phyloP scores from a whole-genome alignment of 1,140 invertebrate genomes.

The Meloidogyne hapla region DNA sequence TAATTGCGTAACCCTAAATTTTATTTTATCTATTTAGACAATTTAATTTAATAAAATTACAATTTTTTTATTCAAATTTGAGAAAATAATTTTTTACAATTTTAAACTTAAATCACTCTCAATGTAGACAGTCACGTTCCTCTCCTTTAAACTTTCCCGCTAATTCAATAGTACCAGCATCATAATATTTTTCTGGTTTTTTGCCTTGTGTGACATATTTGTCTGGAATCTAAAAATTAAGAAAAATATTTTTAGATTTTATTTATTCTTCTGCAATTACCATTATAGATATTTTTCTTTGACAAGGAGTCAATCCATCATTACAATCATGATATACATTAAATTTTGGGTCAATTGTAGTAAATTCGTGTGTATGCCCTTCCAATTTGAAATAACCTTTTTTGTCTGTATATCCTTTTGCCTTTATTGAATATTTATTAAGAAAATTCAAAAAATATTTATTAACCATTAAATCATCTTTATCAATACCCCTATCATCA shows the following conservation, averaged over 20 bases:
- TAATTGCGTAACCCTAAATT: no score
- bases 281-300: constrained; percentile 47
- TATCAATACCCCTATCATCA: constrained; percentile 46
- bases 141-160: constrained; percentile 45
- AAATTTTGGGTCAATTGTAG: constrained; percentile 48
- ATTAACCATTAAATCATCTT: constrained; percentile 44
- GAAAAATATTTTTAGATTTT: not conserved
- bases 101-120: not conserved
- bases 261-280: no score
- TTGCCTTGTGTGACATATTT: constrained; percentile 35
- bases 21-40: no score
- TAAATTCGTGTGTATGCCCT: constrained; percentile 49
- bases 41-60: no score
- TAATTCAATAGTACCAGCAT: constrained; percentile 43
- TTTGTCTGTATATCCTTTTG: constrained; percentile 30
- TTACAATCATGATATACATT: constrained; percentile 48
- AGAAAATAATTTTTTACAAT: no score
- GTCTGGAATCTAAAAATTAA: constrained; percentile 35
- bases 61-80: no score
- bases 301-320: constrained; percentile 49
- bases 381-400: constrained; percentile 41
- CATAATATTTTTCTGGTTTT: constrained; percentile 39
- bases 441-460: not conserved
- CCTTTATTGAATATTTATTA: not conserved
- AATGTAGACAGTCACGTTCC: constrained; percentile 46